Conservation (phyloP, 2,113 vertebrate species). For the Dicrurus megarhynchus region DNA sequence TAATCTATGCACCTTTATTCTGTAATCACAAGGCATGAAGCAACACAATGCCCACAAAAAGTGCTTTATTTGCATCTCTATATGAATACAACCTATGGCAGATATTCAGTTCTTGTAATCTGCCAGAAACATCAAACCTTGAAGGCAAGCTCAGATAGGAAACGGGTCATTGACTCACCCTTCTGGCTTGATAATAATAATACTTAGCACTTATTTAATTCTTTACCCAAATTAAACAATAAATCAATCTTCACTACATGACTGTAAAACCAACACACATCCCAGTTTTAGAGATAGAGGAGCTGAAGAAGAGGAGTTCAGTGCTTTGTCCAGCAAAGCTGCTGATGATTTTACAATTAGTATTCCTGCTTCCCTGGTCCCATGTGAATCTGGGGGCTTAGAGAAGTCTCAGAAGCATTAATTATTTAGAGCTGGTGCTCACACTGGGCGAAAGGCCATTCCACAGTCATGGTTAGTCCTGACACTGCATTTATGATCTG, state of each 20-base stretch:
- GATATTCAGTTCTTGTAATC: slow-evolving; percentile 46
- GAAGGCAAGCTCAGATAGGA: slow-evolving; percentile 61
- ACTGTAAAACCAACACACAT: slow-evolving; percentile 28
- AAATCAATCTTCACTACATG: slow-evolving; percentile 37
- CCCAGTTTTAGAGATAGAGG: not conserved
- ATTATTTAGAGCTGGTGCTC: not conserved
- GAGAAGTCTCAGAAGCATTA: not conserved
- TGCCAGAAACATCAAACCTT: slow-evolving; percentile 59
- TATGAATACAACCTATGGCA: slow-evolving; percentile 8
- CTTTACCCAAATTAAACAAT: slow-evolving; percentile 59
- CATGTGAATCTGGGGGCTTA: not conserved
- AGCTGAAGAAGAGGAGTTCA: not conserved
- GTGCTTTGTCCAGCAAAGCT: not conserved
- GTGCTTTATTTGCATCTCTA: slow-evolving; percentile 34
- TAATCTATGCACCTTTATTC: not conserved
- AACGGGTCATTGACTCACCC: slow-evolving; percentile 48
- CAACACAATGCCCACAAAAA: slow-evolving; percentile 7
- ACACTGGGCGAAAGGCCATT: not conserved
- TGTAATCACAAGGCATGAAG: slow-evolving; percentile 15
- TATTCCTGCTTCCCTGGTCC: not conserved
- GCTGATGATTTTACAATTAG: not conserved
- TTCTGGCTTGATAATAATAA: slow-evolving; percentile 61
- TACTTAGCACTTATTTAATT: slow-evolving; percentile 55
- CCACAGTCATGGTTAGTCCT: not conserved
- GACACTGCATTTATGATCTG: not conserved